Conservation (phyloP, 2,113 vertebrate species). For the Heterotilapia buettikoferi region DNA sequence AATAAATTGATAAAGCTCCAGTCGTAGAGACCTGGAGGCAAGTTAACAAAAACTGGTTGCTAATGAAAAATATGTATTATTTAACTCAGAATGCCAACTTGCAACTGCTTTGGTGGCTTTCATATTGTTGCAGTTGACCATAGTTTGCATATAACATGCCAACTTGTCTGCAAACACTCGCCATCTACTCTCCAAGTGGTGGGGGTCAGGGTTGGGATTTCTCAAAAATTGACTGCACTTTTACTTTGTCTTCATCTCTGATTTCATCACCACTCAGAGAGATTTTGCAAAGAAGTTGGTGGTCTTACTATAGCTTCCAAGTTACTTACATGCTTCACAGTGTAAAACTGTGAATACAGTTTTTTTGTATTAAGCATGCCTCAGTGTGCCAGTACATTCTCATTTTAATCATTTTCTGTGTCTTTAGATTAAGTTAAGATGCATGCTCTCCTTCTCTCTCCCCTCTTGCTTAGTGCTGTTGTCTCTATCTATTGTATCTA, state of each 20-base stretch:
- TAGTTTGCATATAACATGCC: neutral
- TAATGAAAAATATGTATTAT: neutral
- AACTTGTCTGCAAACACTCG: neutral
- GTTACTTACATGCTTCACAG: neutral
- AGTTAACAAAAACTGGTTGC: neutral
- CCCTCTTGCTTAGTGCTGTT: neutral
- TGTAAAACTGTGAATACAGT: neutral
- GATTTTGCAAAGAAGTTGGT: accelerated
- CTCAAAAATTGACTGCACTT: neutral
- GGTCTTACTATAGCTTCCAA: neutral
- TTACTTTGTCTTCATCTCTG: neutral
- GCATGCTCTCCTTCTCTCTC: neutral
- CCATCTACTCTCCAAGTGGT: neutral
- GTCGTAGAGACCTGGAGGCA: neutral
- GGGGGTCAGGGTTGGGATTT: neutral
- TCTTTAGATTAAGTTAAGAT: neutral
- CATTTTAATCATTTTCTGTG: neutral
- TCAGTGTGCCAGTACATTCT: neutral
- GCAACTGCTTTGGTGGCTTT: neutral
- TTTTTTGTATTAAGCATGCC: neutral
- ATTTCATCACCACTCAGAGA: neutral
- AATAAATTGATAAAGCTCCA: neutral
- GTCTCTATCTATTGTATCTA: neutral
- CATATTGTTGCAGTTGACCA: neutral
- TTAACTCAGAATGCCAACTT: neutral